Conservation (phyloP, 1,140 invertebrate species). For the Aphaenogaster rudis region DNA sequence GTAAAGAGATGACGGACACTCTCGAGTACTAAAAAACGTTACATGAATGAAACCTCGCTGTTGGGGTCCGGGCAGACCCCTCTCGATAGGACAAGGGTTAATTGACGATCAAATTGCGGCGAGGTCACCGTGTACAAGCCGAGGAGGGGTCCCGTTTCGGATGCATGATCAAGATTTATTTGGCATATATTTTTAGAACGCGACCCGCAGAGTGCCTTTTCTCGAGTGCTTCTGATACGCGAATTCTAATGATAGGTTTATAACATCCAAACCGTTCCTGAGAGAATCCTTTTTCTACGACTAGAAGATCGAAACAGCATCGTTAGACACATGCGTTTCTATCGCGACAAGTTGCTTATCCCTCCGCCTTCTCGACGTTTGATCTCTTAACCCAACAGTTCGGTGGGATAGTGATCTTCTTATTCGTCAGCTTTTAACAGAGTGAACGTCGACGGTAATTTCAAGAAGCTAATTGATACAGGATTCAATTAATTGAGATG, state of each 20-base stretch:
- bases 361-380: not conserved
- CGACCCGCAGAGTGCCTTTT: constrained; percentile 28
- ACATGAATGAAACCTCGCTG: constrained; percentile 50
- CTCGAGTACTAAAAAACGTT: constrained; percentile 35
- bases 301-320: not conserved
- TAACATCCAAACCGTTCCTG: not conserved
- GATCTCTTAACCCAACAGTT: not conserved
- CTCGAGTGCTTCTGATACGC: constrained; percentile 29
- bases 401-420: not conserved
- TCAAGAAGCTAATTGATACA: not conserved
- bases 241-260: constrained; percentile 51
- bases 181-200: constrained; percentile 51
- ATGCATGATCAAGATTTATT: constrained; percentile 52
- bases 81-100: constrained; percentile 57
- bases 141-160: constrained; percentile 42
- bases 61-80: constrained; percentile 45
- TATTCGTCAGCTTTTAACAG: not conserved
- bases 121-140: constrained; percentile 33
- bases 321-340: not conserved
- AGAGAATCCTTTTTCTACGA: constrained; percentile 25
- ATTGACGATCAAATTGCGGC: constrained; percentile 64
- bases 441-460: not conserved
- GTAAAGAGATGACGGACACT: constrained; percentile 40
- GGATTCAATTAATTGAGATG: not conserved
- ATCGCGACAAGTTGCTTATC: not conserved